Conservation (phyloP, 2,113 vertebrate genomes). For the Phylloscopus whistleri region DNA sequence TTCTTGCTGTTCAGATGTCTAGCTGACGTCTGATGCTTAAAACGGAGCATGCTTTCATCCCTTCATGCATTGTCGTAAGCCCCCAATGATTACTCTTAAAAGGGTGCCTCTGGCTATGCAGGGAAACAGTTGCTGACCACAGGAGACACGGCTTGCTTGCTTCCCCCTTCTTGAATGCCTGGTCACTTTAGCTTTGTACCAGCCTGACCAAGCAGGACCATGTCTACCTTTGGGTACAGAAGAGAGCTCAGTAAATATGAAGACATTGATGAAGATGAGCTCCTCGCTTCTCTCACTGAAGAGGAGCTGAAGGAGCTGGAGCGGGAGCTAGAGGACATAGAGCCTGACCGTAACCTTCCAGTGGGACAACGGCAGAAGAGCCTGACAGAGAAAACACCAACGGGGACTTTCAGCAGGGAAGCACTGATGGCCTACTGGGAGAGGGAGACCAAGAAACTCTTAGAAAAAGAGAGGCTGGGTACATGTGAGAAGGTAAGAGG, state of each 20-base stretch:
- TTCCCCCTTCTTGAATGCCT: conserved; percentile 64
- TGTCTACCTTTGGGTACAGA: conserved; percentile 94
- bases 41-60: conserved; percentile 91
- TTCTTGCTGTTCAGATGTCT: conserved; percentile 89
- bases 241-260: conserved; percentile 97
- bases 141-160: conserved; percentile 25
- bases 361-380: conserved; percentile 93
- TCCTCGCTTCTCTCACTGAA: conserved; percentile 88
- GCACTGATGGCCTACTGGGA: conserved; percentile 96
- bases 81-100: conserved; percentile 82
- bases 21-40: conserved; percentile 88
- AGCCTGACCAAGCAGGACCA: conserved; percentile 72
- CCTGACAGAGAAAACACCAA: conserved; percentile 93
- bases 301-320: conserved; percentile 95
- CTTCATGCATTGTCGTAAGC: conserved; percentile 78
- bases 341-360: conserved; percentile 87
- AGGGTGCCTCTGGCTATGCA: conserved; percentile 78
- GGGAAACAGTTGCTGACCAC: conserved; percentile 76
- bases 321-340: conserved; percentile 90
- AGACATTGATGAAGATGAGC: conserved; percentile 96
- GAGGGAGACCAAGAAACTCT: conserved; percentile 87
- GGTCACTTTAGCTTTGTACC: conserved; percentile 17
- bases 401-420: conserved; percentile 92
- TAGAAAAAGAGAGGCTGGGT: conserved; percentile 87
- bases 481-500: conserved; percentile 73